Conservation (phyloP, 2,888 invertebrate species). For the Platypus cylindrus region DNA sequence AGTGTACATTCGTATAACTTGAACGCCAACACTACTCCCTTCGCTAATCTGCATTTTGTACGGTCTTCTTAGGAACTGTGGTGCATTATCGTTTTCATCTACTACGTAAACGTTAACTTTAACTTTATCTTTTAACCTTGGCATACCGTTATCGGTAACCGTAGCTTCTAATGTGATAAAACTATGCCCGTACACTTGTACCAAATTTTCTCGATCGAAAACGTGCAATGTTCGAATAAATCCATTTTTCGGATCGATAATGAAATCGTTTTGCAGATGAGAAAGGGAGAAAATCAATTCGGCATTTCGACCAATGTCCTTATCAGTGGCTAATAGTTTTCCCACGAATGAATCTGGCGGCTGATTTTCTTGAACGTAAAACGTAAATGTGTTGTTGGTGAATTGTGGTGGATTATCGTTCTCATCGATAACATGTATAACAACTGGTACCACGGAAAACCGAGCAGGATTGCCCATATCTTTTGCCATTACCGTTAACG, state of each 20-base stretch:
- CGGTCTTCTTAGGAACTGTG: slow-evolving; percentile 68
- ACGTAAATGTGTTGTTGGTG: slow-evolving; percentile 79
- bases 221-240: slow-evolving; percentile 73
- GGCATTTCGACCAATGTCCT: slow-evolving; percentile 72
- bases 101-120: slow-evolving; percentile 76
- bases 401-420: slow-evolving; percentile 94
- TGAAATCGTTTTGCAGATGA: slow-evolving; percentile 65
- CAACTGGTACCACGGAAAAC: slow-evolving; percentile 78
- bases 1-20: slow-evolving; percentile 75
- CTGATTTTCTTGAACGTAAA: slow-evolving; percentile 79
- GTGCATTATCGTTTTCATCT: slow-evolving; percentile 86
- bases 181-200: slow-evolving; percentile 64
- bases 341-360: slow-evolving; percentile 85
- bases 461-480: slow-evolving; percentile 69
- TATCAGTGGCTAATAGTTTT: slow-evolving; percentile 77
- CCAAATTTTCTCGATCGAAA: slow-evolving; percentile 81
- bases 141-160: slow-evolving; percentile 73
- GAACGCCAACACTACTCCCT: slow-evolving; percentile 67
- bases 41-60: slow-evolving; percentile 87
- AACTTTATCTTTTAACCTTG: slow-evolving; percentile 68
- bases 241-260: slow-evolving; percentile 81
- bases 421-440: slow-evolving; percentile 88
- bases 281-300: slow-evolving; percentile 75
- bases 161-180: slow-evolving; percentile 74
- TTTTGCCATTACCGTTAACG: slow-evolving; percentile 68